phyloP scores from a whole-genome alignment of 2,113 vertebrate genomes.

The Urocitellus parryii region DNA sequence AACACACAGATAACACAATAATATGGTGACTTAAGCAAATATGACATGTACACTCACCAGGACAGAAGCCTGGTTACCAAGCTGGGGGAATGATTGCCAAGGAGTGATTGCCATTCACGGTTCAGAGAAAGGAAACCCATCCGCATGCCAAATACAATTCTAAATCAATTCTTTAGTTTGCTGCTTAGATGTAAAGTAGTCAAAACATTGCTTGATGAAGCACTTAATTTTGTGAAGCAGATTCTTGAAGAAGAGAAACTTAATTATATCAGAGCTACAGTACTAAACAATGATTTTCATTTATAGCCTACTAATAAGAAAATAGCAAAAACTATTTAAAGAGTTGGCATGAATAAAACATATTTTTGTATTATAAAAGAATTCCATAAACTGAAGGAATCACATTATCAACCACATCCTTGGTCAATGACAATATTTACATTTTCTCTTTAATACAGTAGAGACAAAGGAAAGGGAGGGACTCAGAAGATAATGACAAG shows the following conservation, averaged over 20 bases:
- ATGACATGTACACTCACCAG: neutral
- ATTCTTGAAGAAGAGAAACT: conserved; percentile 75
- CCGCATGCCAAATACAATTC: conserved; percentile 80
- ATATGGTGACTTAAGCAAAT: neutral
- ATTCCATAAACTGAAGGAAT: neutral
- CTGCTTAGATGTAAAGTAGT: conserved; percentile 76
- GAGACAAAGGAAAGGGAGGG: neutral
- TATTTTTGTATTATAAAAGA: conserved; percentile 36
- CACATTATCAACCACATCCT: neutral
- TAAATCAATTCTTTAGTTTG: conserved; percentile 78
- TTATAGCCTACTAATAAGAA: conserved; percentile 70
- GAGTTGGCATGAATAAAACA: conserved; percentile 57
- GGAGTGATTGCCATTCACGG: conserved; percentile 79
- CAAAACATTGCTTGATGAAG: conserved; percentile 80
- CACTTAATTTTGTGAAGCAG: conserved; percentile 75
- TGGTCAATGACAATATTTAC: conserved; percentile 25
- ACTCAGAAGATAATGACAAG: neutral
- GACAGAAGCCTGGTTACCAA: neutral
- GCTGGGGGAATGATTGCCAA: conserved; percentile 68
- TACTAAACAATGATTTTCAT: conserved; percentile 78
- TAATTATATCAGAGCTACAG: conserved; percentile 76
- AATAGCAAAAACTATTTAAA: conserved; percentile 2
- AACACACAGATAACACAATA: neutral
- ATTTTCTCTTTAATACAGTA: conserved; percentile 11
- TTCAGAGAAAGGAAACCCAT: conserved; percentile 76